These are phyloP conservation scores for Slavum lentiscoides DNA, from an alignment of 2,888 invertebrate species.

Conservation along the genomic window DNA sequence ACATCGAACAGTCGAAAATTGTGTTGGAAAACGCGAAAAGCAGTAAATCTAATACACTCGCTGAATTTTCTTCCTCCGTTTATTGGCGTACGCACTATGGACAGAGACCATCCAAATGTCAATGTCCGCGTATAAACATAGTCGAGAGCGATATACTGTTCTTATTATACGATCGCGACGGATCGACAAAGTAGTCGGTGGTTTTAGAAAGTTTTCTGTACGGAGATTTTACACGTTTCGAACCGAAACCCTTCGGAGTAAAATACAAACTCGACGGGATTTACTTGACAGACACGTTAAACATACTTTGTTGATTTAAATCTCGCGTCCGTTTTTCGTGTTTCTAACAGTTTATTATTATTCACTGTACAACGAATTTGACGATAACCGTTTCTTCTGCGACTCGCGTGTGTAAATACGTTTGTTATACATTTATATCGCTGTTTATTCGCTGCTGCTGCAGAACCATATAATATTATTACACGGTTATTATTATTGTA, in stretches of 20 bases:
- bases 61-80: no score
- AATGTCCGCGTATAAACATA: no score
- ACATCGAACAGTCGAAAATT: no score
- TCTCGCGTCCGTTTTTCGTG: slow-evolving; percentile 18
- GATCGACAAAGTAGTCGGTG: background rate
- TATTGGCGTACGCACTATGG: no score
- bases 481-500: background rate
- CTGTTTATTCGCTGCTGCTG: no score
- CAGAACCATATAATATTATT: no score
- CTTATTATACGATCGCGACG: background rate
- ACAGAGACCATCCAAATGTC: background rate
- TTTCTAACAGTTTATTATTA: slow-evolving; percentile 41
- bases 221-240: background rate
- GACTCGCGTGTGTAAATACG: no score
- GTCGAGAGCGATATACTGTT: background rate
- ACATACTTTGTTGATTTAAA: slow-evolving; percentile 18
- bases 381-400: background rate
- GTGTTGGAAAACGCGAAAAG: no score
- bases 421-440: background rate
- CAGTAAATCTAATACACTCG: no score
- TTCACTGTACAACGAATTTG: background rate
- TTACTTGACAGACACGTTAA: slow-evolving; percentile 1
- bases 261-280: background rate
- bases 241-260: background rate
- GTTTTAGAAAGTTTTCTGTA: slow-evolving; percentile 24